phyloP scores from a whole-genome alignment of 2,797 vertebrate genomes.

The Darevskia mixta region DNA sequence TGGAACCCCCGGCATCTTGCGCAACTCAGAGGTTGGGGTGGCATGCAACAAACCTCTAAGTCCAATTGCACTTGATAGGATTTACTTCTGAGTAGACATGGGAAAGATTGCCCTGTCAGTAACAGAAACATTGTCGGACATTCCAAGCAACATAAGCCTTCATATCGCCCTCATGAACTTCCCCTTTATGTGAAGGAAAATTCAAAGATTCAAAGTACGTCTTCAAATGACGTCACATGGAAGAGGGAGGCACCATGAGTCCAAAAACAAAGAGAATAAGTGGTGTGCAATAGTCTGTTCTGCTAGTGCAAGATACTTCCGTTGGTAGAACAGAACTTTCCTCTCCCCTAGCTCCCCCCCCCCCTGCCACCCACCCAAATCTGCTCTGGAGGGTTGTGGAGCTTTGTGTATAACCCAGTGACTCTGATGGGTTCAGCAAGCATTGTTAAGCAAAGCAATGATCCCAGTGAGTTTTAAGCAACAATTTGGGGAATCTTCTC shows the following conservation, averaged over 20 bases:
- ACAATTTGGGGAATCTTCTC: background rate
- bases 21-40: no score
- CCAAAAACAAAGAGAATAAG: background rate
- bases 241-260: background rate
- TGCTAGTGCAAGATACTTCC: no score
- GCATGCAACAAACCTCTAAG: background rate
- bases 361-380: no score
- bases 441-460: background rate
- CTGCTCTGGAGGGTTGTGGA: no score
- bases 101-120: background rate
- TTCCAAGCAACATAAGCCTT: background rate
- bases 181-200: slow-evolving; percentile 5
- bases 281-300: background rate
- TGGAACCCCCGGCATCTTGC: no score
- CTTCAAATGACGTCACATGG: background rate
- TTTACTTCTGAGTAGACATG: background rate
- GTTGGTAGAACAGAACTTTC: background rate
- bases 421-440: background rate
- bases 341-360: background rate
- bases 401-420: background rate
- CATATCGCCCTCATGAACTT: background rate
- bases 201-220: background rate
- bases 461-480: background rate
- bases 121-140: background rate
- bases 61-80: no score